These are phyloP conservation scores for Rhinatrema bivittatum DNA, from an alignment of 2,797 vertebrate genomes.

Conservation along the genomic window DNA sequence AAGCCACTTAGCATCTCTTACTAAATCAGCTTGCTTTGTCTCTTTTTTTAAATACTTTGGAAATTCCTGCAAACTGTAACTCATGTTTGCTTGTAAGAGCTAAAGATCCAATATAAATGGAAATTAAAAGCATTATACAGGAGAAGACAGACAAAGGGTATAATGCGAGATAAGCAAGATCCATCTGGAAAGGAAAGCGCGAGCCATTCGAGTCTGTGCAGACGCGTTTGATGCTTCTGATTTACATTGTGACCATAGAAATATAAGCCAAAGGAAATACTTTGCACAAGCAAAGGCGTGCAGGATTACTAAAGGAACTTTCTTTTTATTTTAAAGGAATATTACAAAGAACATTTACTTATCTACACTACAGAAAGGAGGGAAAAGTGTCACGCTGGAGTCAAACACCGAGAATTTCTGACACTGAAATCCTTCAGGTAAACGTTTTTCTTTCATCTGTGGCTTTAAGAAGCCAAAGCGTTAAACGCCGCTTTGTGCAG, in stretches of 20 bases:
- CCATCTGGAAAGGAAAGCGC: neutral
- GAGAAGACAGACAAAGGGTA: conserved; percentile 1
- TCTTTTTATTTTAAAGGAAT: neutral
- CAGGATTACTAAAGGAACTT: neutral
- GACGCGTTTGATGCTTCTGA: fast-evolving
- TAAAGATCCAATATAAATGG: conserved; percentile 15
- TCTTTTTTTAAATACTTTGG: conserved; percentile 19
- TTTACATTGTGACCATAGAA: neutral
- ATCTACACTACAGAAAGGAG: neutral
- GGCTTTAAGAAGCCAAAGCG: neutral
- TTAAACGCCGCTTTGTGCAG: neutral
- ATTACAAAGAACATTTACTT: neutral
- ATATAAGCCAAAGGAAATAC: neutral
- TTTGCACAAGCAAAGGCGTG: neutral
- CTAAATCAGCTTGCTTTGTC: conserved; percentile 26
- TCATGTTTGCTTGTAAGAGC: conserved; percentile 24
- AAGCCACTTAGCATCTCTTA: no score
- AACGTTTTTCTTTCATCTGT: neutral
- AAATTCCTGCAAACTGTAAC: conserved; percentile 18
- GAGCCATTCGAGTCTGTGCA: neutral
- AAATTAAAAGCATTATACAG: conserved; percentile 18
- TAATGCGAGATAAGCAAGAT: neutral
- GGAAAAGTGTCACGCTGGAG: fast-evolving
- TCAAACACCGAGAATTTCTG: neutral
- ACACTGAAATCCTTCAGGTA: no score